Conservation (phyloP, 1,140 invertebrate species). For the Tribolium castaneum region DNA sequence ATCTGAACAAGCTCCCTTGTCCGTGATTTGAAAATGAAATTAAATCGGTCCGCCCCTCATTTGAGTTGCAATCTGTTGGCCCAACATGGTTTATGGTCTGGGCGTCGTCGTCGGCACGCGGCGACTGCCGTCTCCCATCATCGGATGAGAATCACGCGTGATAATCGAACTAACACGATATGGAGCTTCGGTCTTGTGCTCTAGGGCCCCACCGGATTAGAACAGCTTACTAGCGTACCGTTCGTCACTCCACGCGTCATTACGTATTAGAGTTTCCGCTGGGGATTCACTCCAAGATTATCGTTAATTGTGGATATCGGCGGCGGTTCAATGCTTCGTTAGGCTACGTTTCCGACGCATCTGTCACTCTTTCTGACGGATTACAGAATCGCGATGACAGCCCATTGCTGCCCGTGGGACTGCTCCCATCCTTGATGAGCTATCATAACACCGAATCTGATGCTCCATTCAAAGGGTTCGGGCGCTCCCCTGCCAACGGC, state of each 20-base stretch:
- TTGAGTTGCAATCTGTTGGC: constrained; percentile 45
- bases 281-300: constrained; percentile 52
- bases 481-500: not conserved
- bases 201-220: constrained; percentile 44
- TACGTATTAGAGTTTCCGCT: constrained; percentile 54
- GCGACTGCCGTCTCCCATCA: constrained; percentile 46
- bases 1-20: too few relatives aligned
- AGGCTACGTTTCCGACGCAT: constrained; percentile 50
- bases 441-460: not conserved
- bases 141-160: constrained; percentile 57
- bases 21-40: not conserved
- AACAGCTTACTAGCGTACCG: constrained; percentile 44
- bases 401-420: not conserved
- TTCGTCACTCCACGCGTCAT: constrained; percentile 53
- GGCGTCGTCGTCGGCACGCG: constrained; percentile 51
- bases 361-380: constrained; percentile 45
- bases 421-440: not conserved
- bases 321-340: constrained; percentile 56
- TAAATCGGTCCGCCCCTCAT: not conserved
- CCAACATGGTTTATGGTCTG: constrained; percentile 56
- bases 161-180: constrained; percentile 62
- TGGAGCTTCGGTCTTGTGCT: constrained; percentile 22
- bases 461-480: not conserved
- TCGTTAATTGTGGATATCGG: constrained; percentile 57
- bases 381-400: constrained; percentile 38